Conservation (phyloP, 92 coral and sea anemone genomes). For the Phymanthus crucifer region DNA sequence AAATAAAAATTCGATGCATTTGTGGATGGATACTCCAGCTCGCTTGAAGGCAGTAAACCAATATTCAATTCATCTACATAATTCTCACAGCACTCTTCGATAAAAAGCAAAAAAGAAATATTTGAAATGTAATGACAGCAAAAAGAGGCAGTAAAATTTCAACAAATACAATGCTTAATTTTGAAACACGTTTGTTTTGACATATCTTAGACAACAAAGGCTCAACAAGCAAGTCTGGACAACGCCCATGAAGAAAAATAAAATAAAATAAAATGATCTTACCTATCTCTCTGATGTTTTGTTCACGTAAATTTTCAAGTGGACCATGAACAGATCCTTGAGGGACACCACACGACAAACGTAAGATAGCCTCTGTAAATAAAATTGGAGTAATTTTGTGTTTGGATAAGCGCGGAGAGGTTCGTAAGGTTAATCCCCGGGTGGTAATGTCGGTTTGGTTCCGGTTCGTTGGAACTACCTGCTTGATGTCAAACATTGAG, state of each 20-base stretch:
- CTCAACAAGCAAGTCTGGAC: not conserved
- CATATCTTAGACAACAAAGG: not conserved
- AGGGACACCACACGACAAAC: not conserved
- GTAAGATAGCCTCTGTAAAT: not conserved
- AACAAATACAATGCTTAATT: no score
- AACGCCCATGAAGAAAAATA: not conserved
- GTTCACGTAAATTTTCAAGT: conserved; percentile 2
- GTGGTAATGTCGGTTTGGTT: conserved; percentile 11
- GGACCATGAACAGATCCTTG: not conserved
- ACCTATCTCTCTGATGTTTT: not conserved
- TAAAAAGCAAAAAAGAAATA: no score
- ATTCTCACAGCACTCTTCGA: no score
- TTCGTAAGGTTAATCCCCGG: not conserved
- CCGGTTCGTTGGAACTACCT: conserved; percentile 14
- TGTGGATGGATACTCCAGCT: no score
- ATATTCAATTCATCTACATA: no score
- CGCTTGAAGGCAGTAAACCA: no score
- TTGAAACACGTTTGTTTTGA: not conserved
- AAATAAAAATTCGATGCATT: no score
- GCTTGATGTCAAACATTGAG: conserved; percentile 9
- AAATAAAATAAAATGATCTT: not conserved
- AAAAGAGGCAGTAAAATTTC: no score
- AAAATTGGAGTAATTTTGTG: not conserved
- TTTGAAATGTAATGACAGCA: no score
- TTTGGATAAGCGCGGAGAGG: not conserved